Evolutionary conservation across 2,113 vertebrate species (phyloP), one percentile per base, ranked within the genome.

Genomic region (cat (Felis catus)): DNA sequence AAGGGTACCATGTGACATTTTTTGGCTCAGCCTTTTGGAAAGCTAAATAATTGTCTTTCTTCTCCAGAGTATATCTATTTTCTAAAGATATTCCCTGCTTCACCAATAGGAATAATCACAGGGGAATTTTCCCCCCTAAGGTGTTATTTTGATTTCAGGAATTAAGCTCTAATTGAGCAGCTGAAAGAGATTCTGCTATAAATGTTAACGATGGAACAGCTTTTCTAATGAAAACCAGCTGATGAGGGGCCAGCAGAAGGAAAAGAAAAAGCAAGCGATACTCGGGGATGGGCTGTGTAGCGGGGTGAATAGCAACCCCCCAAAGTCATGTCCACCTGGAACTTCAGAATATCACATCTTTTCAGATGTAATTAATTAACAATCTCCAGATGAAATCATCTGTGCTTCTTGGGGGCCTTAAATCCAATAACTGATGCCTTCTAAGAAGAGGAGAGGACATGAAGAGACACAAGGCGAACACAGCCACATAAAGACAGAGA

Each of bases 121-220:
- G 81, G 89, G 94, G 96, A 96, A 51, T 96, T 63, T 66, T 6
- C 74, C 68, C 95, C 58, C 92, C 90, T 73, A 80, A 96, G 90
- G 92, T 96, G 96, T 94, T 94, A 97, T 97, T 97, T 97, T 98
- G 97, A 97, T 98, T 97, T 96, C 89, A 90, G 78, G 94, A 94
- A 97, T 97, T 94, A 95, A 96, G 95, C 94, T 97, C 79, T 98
- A 98, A 97, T 88, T 97, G 96, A 97, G 94, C 95, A 93, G 80
- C 96, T 94, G 88, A 97, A 91, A 97, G 88, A 93, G 81, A 94
- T 84, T 36, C 71, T 95, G 94, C 94, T 97, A 36, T 96, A 97
- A 92, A 91, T 91, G 93, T 87, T 98, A 96, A 95, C 0, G 70
- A 95, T 70, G 92, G 55, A 96, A 36, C 84, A 88, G 94, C 33